phyloP scores from a whole-genome alignment of 2,888 invertebrate species.

The Trachelus iudaicus region DNA sequence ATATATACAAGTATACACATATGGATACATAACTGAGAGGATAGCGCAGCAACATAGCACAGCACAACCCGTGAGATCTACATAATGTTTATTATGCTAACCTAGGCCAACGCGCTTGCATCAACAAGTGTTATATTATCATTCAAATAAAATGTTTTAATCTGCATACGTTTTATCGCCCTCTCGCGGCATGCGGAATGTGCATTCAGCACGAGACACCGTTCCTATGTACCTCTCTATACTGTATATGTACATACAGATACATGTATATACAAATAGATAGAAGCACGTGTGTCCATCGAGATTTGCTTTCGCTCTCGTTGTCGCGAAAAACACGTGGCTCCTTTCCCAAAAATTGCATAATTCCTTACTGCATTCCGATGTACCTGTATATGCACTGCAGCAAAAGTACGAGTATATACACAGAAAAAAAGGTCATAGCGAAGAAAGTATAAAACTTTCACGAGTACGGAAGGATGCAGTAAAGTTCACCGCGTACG shows the following conservation, averaged over 20 bases:
- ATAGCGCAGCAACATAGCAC: constrained; percentile 21
- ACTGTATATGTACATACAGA: background rate
- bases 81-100: constrained; percentile 66
- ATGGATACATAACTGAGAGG: background rate
- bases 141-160: constrained; percentile 66
- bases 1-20: constrained; percentile 1
- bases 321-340: background rate
- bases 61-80: constrained; percentile 49
- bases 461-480: background rate
- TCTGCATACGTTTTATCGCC: constrained; percentile 66
- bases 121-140: constrained; percentile 66
- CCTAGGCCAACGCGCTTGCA: constrained; percentile 65
- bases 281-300: constrained; percentile 30
- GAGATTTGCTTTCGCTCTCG: constrained; percentile 33
- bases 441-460: background rate
- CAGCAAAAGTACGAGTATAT: background rate
- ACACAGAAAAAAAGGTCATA: background rate
- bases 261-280: background rate
- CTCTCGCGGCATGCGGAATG: constrained; percentile 60
- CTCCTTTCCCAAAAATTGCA: background rate
- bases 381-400: background rate
- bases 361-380: background rate
- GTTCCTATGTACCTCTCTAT: constrained; percentile 30
- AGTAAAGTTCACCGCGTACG: background rate
- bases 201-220: constrained; percentile 57